Base-by-base conservation (phyloP, 2,113 vertebrate genomes). In the Amazona guildingii region DNA sequence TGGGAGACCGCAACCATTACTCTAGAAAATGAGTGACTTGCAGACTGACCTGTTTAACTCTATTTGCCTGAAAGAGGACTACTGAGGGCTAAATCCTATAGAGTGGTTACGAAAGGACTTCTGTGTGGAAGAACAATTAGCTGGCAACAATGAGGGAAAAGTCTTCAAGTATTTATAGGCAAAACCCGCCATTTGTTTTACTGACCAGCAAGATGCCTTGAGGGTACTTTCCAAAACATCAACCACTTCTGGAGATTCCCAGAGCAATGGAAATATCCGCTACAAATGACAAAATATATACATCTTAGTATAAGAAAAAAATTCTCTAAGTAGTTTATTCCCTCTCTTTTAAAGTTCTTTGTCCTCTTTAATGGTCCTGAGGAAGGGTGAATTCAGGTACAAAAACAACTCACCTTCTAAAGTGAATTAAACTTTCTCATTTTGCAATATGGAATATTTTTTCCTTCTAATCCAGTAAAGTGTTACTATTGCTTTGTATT, bases 181-280 rank as follows among this genome's bases (percentile, higher is more conserved):
- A 92, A 92, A 91, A 78, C 2, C 66, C 35, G 59, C 13, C 12
- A 54, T 76, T 95, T 39, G 11, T 48, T 96, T 88, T 85, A 31
- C 44, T 88, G 39, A 66, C 14, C 11, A 87, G 23, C 8, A 85
- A 79, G 52, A 69, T 69, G 9, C 27, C 31, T 78, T 84, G 43
- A 91, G 49, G 31, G 4, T 48, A n/a, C 14, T 82, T 89, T 75
- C 37, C 18, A 75, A 39, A 29, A 27, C 28, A 29, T 76, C 33
- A 83, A 14, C 27, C 14, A 61, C 12, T 5, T 48, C 23, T n/a
- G 13, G 28, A 64, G 6, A 27, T 39, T 90, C 41, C 19, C 43
- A 33, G 17, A 63, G 8, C 11, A 93, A 44, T 21, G 25, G 27
- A 88, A 86, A n/a, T n/a, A 61, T 8, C 4, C 44, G 20, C 25